phyloP scores from a whole-genome alignment of 2,113 vertebrate species.

The Crotalus helleri region DNA sequence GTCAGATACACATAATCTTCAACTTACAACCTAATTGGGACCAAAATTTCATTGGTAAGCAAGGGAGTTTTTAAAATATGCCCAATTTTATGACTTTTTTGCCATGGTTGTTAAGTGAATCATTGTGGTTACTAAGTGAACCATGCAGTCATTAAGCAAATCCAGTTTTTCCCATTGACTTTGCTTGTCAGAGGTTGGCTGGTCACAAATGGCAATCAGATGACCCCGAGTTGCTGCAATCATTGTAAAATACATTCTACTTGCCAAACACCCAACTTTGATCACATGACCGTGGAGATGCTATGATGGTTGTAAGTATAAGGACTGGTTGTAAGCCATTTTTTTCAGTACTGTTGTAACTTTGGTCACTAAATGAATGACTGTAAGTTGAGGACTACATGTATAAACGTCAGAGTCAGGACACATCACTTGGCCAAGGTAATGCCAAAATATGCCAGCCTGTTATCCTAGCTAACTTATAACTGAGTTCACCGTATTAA shows the following conservation, averaged over 20 bases:
- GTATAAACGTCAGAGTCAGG: neutral
- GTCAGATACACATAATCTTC: neutral
- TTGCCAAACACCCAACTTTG: neutral
- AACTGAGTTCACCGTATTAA: neutral
- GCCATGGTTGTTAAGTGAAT: neutral
- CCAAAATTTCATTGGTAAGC: neutral
- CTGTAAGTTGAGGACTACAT: neutral
- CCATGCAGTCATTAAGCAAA: neutral
- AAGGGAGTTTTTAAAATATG: neutral
- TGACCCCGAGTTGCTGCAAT: neutral
- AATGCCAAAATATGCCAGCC: neutral
- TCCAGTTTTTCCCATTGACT: neutral
- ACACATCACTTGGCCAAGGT: neutral
- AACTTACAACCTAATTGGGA: neutral
- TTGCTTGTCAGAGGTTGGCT: neutral
- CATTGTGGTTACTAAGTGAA: neutral
- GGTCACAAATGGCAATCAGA: neutral
- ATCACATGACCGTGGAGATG: neutral
- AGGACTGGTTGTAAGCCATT: neutral
- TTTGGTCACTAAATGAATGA: neutral
- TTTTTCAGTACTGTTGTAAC: neutral
- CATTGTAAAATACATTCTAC: neutral
- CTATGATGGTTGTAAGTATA: neutral
- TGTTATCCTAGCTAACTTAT: neutral
- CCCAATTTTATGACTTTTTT: neutral